Base-by-base conservation (phyloP, 2,113 vertebrate species). In the Eolophus roseicapilla region DNA sequence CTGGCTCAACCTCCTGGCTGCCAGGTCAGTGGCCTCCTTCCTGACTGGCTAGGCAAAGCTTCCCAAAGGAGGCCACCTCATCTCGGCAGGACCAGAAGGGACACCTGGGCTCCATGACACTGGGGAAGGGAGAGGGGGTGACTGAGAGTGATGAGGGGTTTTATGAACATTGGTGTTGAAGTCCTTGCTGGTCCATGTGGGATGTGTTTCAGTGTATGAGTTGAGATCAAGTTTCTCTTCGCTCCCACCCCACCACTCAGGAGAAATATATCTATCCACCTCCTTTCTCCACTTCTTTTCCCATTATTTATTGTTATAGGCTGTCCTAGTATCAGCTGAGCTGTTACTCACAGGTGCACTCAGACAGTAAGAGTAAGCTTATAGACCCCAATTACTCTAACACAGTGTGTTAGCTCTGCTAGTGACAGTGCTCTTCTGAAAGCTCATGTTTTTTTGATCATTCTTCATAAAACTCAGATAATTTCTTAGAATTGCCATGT, bases 1-100 rank as follows among this genome's bases (percentile, higher is more conserved):
- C 55, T 64, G 43, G 37, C 28, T 88, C 47, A 52, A 17, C 13
- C 15, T 64, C 5, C 12, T 39, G 63, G 12, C 27, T 23, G 31
- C n/a, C 15, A 29, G 1, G 0, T 33, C 2, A 2, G 10, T 4
- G 4, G 19, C 12, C 9, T 35, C 10, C 43, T 64, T 41, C 10
- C 47, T 64, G 19, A 9, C 35, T 50, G 31, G 8, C 25, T 75
- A 20, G 55, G 17, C 21, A 65, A 25, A 76, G 64, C 17, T 21
- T 73, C 17, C 17, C 23, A 33, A 50, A 82, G 33, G 41, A 77
- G 17, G 17, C 11, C 39, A 49, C 7, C 11, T 24, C 1, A 3
- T 53, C 68, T 28, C 1, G 1, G 18, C 4, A 21, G 16, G 27
- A 64, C 39, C 3, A 43, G n/a, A 31, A 57, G 13, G 23, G 11